Evolutionary conservation across 2,888 invertebrate species (phyloP), one percentile per base, ranked within the genome.

Genomic region (Adineta ricciae): DNA sequence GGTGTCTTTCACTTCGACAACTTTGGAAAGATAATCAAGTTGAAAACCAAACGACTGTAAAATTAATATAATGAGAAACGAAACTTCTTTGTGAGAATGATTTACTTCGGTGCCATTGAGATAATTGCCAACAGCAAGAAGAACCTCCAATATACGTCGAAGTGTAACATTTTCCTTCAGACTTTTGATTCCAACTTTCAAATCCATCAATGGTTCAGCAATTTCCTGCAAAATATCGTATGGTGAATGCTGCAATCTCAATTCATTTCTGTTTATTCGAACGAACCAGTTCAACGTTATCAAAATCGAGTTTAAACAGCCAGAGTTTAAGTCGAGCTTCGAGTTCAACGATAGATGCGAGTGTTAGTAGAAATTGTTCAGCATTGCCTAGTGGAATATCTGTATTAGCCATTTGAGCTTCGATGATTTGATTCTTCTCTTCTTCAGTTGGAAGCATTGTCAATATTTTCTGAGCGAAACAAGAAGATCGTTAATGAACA

Each of bases 231-330:
- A 46, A 46, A 46, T 46, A 46, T 46, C 46, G n/a, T n/a, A n/a
- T n/a, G n/a, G n/a, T n/a, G n/a, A n/a, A n/a, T n/a, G n/a, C n/a
- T n/a, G n/a, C n/a, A n/a, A n/a, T n/a, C n/a, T n/a, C n/a, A n/a
- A n/a, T n/a, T n/a, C n/a, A n/a, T n/a, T n/a, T n/a, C 16, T 21
- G 49, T 36, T 36, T 78, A 64, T 5, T 46, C 46, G 5, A 84
- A 46, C 90, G 87, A 91, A 95, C 95, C 91, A 93, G 93, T 92
- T 99, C 98, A 88, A 95, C 94, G 91, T 94, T 95, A 91, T 98
- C 98, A 91, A 97, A 99, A 92, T 99, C 99, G 87, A 99, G 92
- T 90, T 97, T 97, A 92, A 99, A 99, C 86, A 97, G 95, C 99
- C 99, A 99, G 87, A 99, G 93, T 90, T 95, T 95, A 46, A 98